A percentile compares a stretch with the other conserved stretches of the same genome.
These are phyloP conservation scores for Fregetta grallaria DNA, from an alignment of 2,113 vertebrate genomes.

Conservation along the genomic window DNA sequence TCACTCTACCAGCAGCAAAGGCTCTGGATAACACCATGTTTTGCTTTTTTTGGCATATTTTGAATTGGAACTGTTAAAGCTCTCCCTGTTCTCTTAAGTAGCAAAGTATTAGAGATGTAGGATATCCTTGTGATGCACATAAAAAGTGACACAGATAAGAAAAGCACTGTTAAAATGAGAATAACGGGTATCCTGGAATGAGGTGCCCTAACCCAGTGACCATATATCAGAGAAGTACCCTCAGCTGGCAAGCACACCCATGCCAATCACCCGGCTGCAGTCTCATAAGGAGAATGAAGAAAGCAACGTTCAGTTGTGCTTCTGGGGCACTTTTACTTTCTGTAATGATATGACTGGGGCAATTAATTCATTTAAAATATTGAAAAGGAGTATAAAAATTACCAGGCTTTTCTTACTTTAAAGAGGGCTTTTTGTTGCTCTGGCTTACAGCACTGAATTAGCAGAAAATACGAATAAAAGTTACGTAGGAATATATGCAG, in stretches of 20 bases:
- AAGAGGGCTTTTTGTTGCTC: neutral
- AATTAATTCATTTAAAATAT: neutral
- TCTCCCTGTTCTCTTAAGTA: neutral
- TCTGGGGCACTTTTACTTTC: neutral
- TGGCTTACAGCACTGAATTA: neutral
- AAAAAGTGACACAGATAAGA: neutral
- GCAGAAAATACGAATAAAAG: constrained; percentile 7
- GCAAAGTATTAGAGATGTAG: neutral
- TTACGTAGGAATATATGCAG: neutral
- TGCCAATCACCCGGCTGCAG: accelerated
- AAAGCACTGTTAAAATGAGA: neutral
- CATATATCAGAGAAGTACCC: neutral
- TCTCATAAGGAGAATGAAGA: neutral
- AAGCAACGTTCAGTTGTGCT: neutral
- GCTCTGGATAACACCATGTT: neutral
- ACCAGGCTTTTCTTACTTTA: neutral
- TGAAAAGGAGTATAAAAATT: neutral
- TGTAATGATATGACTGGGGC: neutral
- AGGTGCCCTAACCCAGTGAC: neutral
- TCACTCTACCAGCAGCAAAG: neutral
- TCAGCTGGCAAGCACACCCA: neutral
- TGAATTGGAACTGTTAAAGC: neutral
- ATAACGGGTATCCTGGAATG: neutral
- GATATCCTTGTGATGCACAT: neutral
- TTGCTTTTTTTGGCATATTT: neutral